A percentile compares a stretch with the other conserved stretches of the same genome.
Conservation (phyloP, 2,797 vertebrate genomes). For the Clamator glandarius region DNA sequence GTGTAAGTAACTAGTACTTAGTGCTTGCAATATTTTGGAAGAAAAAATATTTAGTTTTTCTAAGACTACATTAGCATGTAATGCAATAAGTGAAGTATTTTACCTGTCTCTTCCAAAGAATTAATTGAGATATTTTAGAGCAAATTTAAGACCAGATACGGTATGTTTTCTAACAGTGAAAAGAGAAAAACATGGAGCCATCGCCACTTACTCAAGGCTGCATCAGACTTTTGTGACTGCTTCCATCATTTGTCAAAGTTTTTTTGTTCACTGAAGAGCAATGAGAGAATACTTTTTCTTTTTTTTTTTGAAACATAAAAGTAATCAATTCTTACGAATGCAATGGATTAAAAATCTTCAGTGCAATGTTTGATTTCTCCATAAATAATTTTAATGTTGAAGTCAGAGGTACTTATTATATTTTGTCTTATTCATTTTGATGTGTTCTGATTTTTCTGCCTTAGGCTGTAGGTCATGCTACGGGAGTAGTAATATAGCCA, state of each 20-base stretch:
- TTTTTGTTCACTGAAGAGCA: background rate
- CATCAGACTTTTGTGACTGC: background rate
- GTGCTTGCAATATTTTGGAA: background rate
- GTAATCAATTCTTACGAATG: background rate
- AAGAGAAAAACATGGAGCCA: background rate
- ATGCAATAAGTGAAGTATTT: background rate
- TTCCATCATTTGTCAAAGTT: background rate
- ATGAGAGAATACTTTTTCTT: background rate
- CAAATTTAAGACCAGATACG: background rate
- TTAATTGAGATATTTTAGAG: background rate
- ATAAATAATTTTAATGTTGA: background rate
- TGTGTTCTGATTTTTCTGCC: background rate
- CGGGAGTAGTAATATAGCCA: background rate
- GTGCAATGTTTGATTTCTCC: background rate
- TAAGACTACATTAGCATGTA: background rate
- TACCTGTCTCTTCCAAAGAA: background rate
- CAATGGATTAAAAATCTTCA: background rate
- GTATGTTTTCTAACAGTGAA: background rate
- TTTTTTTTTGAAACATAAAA: background rate
- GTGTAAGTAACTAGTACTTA: background rate
- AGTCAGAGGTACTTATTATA: conserved; percentile 1
- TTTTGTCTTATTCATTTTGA: background rate
- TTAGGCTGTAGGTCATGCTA: background rate
- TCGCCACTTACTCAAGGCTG: background rate
- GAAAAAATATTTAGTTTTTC: background rate